Evolutionary conservation across 2,113 vertebrate genomes (phyloP).

Genomic region (Ginglymostoma cirratum): DNA sequence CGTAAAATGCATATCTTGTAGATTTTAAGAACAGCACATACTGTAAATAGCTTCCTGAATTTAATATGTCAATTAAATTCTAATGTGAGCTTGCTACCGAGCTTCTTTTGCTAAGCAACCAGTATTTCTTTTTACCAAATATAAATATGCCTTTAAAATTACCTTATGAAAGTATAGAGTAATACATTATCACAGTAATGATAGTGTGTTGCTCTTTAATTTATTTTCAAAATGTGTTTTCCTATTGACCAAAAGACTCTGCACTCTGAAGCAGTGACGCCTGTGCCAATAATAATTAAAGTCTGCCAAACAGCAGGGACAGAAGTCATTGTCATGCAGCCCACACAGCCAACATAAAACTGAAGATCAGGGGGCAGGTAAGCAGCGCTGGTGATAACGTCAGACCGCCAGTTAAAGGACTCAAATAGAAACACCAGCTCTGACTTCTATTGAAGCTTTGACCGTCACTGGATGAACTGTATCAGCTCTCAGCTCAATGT

Average conservation of each 20-base stretch:
- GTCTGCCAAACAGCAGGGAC: not conserved
- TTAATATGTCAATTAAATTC: not conserved
- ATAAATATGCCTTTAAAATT: not conserved
- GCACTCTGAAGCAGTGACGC: not conserved
- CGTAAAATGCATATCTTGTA: not conserved
- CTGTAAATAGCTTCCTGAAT: not conserved
- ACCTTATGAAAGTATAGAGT: not conserved
- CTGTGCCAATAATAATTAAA: conserved; percentile 3
- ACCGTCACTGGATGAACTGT: not conserved
- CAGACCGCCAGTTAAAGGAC: not conserved
- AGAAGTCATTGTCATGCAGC: not conserved
- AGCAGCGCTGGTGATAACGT: not conserved
- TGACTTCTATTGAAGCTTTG: not conserved
- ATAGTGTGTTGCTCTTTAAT: not conserved
- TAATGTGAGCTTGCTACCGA: not conserved
- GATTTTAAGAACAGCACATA: not conserved
- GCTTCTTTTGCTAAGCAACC: not conserved
- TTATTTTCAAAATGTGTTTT: not conserved
- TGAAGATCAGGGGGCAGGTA: not conserved
- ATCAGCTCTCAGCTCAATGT: not conserved
- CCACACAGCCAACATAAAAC: not conserved
- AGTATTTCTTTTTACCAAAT: not conserved
- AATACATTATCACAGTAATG: not conserved
- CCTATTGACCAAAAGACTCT: not conserved
- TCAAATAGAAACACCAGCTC: not conserved